These are phyloP conservation scores for Felis chaus DNA, from an alignment of 2,113 vertebrate genomes.

Conservation along the genomic window DNA sequence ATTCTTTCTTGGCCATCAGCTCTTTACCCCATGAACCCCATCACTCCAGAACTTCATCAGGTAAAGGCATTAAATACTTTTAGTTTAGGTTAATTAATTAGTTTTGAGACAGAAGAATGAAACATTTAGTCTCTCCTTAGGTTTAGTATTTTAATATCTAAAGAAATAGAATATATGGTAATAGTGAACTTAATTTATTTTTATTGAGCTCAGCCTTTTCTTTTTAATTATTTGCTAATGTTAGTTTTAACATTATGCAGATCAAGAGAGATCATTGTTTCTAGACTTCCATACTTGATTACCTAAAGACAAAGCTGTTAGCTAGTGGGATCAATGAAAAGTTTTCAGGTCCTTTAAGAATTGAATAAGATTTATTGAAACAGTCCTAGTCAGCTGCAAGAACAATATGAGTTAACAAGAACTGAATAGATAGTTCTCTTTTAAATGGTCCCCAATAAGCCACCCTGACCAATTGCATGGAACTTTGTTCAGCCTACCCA, in stretches of 20 bases:
- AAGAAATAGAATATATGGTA: neutral
- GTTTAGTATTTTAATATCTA: constrained; percentile 27
- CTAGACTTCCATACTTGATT: constrained; percentile 24
- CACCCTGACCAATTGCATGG: neutral
- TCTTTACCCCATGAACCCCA: no score
- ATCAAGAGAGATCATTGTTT: constrained; percentile 25
- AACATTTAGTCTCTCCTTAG: constrained; percentile 25
- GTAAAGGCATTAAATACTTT: neutral
- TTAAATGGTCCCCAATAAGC: neutral
- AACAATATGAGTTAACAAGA: constrained; percentile 11
- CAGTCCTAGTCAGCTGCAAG: neutral
- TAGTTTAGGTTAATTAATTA: constrained; percentile 20
- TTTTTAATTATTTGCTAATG: constrained; percentile 13
- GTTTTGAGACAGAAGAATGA: constrained; percentile 29
- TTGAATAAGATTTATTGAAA: constrained; percentile 9
- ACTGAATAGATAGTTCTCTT: neutral
- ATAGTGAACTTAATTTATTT: constrained; percentile 30
- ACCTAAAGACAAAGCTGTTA: constrained; percentile 36
- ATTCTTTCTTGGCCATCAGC: no score
- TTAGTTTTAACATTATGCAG: constrained; percentile 27
- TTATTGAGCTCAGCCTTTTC: neutral
- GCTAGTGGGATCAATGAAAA: neutral
- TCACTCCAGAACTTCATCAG: no score
- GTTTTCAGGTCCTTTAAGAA: neutral
- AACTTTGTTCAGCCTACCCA: neutral